Percentiles rank a stretch among this genome's conserved stretches.
phyloP scores from a whole-genome alignment of 2,113 vertebrate species.

The Procavia capensis region DNA sequence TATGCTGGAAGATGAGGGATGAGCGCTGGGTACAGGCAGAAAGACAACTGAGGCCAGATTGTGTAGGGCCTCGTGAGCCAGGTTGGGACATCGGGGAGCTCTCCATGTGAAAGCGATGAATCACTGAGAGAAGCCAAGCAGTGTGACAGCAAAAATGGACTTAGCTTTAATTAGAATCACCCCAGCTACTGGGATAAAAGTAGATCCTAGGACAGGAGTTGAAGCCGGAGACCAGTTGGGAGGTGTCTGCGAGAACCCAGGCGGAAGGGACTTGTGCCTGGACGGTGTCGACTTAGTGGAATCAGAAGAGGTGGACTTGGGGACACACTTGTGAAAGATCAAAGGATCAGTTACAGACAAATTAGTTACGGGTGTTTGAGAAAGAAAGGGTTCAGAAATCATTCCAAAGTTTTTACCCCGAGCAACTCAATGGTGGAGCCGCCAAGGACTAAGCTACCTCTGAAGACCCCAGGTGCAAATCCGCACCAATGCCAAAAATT shows the following conservation, averaged over 20 bases:
- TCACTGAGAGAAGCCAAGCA: not conserved
- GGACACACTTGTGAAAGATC: fast-evolving
- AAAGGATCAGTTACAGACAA: not conserved
- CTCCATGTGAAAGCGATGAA: not conserved
- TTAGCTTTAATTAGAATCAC: not conserved
- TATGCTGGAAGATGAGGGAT: not conserved
- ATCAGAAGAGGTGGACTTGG: fast-evolving
- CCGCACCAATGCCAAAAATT: not conserved
- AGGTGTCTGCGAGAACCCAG: fast-evolving
- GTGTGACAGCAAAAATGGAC: fast-evolving
- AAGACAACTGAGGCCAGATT: too few species aligned
- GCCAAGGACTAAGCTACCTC: not conserved
- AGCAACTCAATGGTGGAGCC: fast-evolving
- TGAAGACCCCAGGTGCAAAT: not conserved
- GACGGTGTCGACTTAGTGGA: not conserved
- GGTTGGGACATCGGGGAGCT: fast-evolving
- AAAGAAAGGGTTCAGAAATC: fast-evolving
- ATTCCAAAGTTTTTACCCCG: not conserved
- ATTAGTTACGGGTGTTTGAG: fast-evolving
- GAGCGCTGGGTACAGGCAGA: too few species aligned
- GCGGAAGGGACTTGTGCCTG: not conserved
- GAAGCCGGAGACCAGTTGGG: not conserved
- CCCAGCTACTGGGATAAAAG: not conserved
- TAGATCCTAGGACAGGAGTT: fast-evolving
- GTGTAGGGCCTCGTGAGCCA: not conserved